Base-by-base conservation (phyloP, 37 sponge, comb jelly and placozoan genomes). In the Mnemiopsis leidyi region DNA sequence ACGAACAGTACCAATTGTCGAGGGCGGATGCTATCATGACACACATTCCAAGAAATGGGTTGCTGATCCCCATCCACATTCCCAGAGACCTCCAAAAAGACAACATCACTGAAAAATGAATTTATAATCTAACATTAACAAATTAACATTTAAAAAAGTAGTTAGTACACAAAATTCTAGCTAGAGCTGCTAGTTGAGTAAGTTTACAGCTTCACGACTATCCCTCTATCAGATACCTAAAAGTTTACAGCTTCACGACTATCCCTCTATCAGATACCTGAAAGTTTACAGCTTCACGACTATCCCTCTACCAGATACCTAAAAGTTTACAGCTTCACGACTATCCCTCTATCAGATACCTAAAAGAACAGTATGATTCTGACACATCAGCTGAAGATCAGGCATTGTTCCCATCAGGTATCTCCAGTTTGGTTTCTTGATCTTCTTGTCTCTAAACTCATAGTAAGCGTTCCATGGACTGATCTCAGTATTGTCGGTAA, bases 41-140 rank as follows among this genome's bases (percentile, higher is more conserved):
- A 39, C 32, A 85, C 48, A 85, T 13, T 26, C 90, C 90, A 28
- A 85, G 90, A 33, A 85, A 28, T 23, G 90, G 90, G 90, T 85
- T 85, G 23, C 90, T 85, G 40, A 85, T 40, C 1, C 90, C 90
- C 90, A 85, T 85, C 90, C 90, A 85, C 38, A 85, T 35, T 1
- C 90, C 90, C 90, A 85, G 48, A 0, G 90, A 26, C 79, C 79
- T 31, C 61, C 61, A 48, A 48, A 48, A 48, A 18, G 61, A 48
- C 61, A 48, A 48, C 5, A 48, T 13, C 75, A 71, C 75, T n/a
- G 75, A 71, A 71, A 71, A 23, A 71, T n/a, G n/a, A n/a, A n/a
- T n/a, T n/a, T n/a, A n/a, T n/a, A n/a, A n/a, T n/a, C n/a, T n/a
- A n/a, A n/a, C n/a, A n/a, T n/a, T n/a, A n/a, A n/a, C n/a, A n/a